Base-by-base conservation (phyloP, 2,797 vertebrate genomes). In the Chrosomus eos region DNA sequence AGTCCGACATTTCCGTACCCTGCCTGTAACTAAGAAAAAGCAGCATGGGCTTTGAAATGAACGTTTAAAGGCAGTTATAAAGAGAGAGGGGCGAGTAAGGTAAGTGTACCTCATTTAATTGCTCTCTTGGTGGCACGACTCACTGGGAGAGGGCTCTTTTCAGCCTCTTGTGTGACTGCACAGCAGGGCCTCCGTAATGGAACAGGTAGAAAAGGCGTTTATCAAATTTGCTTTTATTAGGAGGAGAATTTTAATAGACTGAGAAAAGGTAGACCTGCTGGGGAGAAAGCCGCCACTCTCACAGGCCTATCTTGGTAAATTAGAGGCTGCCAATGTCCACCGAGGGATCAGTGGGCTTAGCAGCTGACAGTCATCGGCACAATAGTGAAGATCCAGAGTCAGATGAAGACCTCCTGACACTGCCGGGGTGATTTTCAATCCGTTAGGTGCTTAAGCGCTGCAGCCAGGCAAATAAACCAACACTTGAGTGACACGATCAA, bases 191-290 rank as follows among this genome's bases (percentile, higher is more conserved):
- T 53, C 77, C 43, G 83, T 90, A 90, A 89, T 90, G 89, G 88
- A 89, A 88, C 89, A 88, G 89, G 89, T 89, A 90, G 87, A 89
- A 88, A 90, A 88, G 83, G 89, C 89, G 73, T 90, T 90, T 89
- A 90, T 90, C 88, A 88, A 90, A 89, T 89, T 88, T 89, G 85
- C 87, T 88, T 90, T 89, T 89, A 90, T 90, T 90, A 90, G 85
- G 53, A 86, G 85, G 81, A 80, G 88, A 90, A 90, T 90, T 90
- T 88, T 89, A 89, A 90, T 89, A 85, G 86, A 81, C 60, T 85
- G 79, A 82, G 84, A 77, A 88, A 90, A 88, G 89, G 88, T 85
- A 86, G 85, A 90, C 89, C 87, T 88, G 86, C 89, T 89, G 88
- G 31, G 88, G 82, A 86, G 85, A 90, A 87, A 82, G 81, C 72